Evolutionary conservation across 2,113 vertebrate genomes (phyloP).

Genomic region (Calypte anna): DNA sequence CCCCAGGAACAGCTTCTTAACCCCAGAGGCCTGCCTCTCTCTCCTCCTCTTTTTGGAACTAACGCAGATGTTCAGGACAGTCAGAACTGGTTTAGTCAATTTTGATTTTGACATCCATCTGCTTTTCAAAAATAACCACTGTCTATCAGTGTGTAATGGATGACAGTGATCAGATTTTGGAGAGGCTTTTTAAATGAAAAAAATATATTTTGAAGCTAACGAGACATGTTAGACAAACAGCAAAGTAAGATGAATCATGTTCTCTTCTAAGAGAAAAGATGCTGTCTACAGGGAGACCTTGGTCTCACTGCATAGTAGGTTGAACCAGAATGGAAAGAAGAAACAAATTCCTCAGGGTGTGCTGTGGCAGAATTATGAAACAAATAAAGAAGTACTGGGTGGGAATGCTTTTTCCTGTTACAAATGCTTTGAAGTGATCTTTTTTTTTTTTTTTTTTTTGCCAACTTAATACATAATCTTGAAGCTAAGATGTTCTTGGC

Average conservation of each 20-base stretch:
- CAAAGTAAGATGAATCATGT: not conserved
- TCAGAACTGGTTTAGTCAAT: not conserved
- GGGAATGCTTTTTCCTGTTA: not conserved
- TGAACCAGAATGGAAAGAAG: not conserved
- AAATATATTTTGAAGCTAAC: not conserved
- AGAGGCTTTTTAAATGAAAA: not conserved
- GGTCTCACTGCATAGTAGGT: not conserved
- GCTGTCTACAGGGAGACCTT: not conserved
- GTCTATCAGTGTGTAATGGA: not conserved
- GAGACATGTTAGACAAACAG: not conserved
- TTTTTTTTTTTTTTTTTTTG: not conserved
- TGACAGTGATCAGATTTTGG: not conserved
- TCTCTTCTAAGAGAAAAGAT: not conserved
- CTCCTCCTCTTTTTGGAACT: not conserved
- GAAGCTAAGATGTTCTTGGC: not conserved
- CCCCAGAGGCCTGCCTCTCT: accelerated
- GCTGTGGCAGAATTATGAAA: not conserved
- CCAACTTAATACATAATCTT: not conserved
- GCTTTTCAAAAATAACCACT: not conserved
- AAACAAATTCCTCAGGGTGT: not conserved
- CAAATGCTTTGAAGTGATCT: not conserved
- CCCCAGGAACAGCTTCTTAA: not conserved
- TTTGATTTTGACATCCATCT: not conserved
- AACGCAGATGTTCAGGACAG: not conserved
- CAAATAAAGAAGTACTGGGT: not conserved